Evolutionary conservation across 35 echinoderm and acorn worm species (phyloP).

Genomic region (Heliocidaris erythrogramma): DNA sequence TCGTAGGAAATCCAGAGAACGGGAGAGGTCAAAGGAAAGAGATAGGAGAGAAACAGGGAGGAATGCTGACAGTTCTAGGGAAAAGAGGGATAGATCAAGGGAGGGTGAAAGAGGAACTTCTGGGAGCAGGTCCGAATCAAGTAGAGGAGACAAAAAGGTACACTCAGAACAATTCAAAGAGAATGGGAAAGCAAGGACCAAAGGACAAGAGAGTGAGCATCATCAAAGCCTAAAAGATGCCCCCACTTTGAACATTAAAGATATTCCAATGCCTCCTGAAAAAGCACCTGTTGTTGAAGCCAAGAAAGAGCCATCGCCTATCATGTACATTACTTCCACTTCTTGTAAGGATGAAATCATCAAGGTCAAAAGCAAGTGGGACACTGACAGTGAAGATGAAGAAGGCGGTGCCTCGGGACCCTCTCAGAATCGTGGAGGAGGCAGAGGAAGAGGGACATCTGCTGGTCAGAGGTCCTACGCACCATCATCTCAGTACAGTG

Average conservation of each 20-base stretch:
- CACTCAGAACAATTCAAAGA: not conserved
- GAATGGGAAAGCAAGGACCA: not conserved
- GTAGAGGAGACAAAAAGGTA: not conserved
- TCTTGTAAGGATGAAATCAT: constrained; percentile 48
- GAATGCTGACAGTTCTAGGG: not conserved
- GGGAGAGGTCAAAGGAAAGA: constrained; percentile 27
- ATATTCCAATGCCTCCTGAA: constrained; percentile 44
- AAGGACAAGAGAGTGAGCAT: not conserved
- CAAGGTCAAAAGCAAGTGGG: constrained; percentile 48
- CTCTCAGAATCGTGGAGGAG: not conserved
- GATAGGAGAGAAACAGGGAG: not conserved
- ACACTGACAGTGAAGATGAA: constrained; percentile 51
- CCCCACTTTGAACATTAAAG: not conserved
- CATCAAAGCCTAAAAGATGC: not conserved
- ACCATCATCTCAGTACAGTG: constrained; percentile 5
- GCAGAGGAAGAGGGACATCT: not conserved
- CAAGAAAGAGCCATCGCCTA: constrained; percentile 31
- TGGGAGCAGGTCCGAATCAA: not conserved
- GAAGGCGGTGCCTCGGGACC: not conserved
- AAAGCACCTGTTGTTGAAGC: not conserved
- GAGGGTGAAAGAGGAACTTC: not conserved
- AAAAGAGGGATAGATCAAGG: not conserved
- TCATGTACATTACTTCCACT: not conserved
- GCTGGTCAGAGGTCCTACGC: not conserved
- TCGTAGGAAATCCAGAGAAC: constrained; percentile 18